Base-by-base conservation (phyloP, 1,140 invertebrate species). In the Drosophila repletoides region DNA sequence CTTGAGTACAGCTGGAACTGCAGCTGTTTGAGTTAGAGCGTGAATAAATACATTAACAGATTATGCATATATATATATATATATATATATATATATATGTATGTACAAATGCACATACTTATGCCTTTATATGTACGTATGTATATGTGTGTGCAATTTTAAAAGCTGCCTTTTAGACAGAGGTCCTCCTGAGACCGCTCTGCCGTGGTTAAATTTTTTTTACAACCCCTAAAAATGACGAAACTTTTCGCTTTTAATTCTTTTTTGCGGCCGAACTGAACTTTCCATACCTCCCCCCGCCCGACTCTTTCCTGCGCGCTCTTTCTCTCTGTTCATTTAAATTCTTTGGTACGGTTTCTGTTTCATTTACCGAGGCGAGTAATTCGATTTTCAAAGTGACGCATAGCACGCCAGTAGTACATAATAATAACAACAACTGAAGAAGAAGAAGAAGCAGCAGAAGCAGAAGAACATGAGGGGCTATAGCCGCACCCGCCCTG, bases 301-400 rank as follows among this genome's bases (percentile, higher is more conserved):
- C 15, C n/a, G 26, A 29, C 43, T 28, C 12, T 48, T 22, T 12
- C 9, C 15, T 14, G 4, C 6, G 3, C 12, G 14, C 31, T 4
- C 10, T 31, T 21, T 10, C 21, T 29, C 29, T 51, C 31, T 29
- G 26, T 41, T 56, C 28, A 58, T 53, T 55, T 5, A 46, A 56
- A 60, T 56, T 81, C 41, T 77, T 67, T 74, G 64, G 33, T 64
- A 84, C 74, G 79, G 79, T 84, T 83, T 83, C 80, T 71, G 80
- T 84, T 86, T 84, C 80, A 84, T 84, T 83, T 65, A 55, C 60
- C 64, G 46, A 64, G 68, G 24, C 76, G 65, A 59, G 79, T 86
- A 84, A 84, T 84, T 84, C 79, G 79, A 84, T 86, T 84, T 84
- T 75, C 38, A 60, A 75, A 84, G 72, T 84, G 79, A 84, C 79